Evolutionary conservation across 2,113 vertebrate species (phyloP), one percentile per base, ranked within the genome.

Genomic region (Lagenorhynchus albirostris): DNA sequence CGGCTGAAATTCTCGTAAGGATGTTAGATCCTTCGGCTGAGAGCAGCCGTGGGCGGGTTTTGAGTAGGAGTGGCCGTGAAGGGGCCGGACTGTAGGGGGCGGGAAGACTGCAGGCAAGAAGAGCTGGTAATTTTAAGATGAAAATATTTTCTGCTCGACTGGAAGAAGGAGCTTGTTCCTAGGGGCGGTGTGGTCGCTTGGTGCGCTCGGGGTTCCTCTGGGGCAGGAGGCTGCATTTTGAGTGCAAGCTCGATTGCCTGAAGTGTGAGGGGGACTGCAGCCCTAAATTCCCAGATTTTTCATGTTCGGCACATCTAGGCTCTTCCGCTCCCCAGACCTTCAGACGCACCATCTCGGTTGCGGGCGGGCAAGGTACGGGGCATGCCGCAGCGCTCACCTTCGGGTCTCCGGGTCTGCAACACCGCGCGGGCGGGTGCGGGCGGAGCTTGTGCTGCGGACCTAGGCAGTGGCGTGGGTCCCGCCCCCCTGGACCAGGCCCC

Each of bases 391-490:
- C 31, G 1, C 15, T 60, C 53, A 5, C 1, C 0, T 1, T 1
- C 0, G 0, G 2, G 1, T 20, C 15, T 79, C 12, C 0, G 0
- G 60, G 47, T 89, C 81, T n/a, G 96, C 93, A 82, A 81, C 50
- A 23, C 25, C 11, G 12, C 6, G 36, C 26, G 2, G 95, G 92
- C 82, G 36, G 68, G 83, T 86, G 85, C 1, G 87, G 97, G 98
- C 90, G 97, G 97, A 53, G 90, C 89, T 87, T 95, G 60, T 38
- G 89, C 55, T 98, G 98, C 98, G 76, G 97, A 62, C 92, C 65
- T 55, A 18, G 93, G 90, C 55, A 79, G 79, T 87, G 92, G 87
- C 41, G 67, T 44, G 80, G 62, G n/a, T 29, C 65, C 87, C 95
- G 41, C 96, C 97, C 50, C 50, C 62, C 36, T 1, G 0, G 0